phyloP scores from a whole-genome alignment of 2,888 invertebrate species.

The Yponomeuta plumbellus region DNA sequence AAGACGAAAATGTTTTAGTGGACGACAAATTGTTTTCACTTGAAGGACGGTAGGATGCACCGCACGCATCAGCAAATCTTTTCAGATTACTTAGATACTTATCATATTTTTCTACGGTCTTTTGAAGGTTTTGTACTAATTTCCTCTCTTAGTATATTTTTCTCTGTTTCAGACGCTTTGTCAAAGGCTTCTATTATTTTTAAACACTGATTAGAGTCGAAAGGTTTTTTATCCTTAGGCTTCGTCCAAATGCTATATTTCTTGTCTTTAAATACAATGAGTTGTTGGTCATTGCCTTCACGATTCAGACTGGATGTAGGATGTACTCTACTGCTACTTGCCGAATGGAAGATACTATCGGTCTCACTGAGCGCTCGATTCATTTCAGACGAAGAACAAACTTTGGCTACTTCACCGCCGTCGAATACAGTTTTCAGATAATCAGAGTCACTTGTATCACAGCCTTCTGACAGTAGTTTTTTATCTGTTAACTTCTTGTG shows the following conservation, averaged over 20 bases:
- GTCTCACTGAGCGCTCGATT: neutral
- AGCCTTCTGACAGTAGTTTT: neutral
- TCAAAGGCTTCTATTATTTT: neutral
- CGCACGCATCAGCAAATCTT: neutral
- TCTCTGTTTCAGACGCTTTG: neutral
- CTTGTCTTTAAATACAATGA: neutral
- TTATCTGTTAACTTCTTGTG: neutral
- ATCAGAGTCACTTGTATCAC: neutral
- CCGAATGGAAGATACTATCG: neutral
- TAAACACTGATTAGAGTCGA: neutral
- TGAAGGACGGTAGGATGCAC: neutral
- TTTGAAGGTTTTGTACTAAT: neutral
- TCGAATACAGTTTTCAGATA: neutral
- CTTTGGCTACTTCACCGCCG: neutral
- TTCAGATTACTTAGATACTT: neutral
- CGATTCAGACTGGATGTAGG: neutral
- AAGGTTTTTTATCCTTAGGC: neutral
- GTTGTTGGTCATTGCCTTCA: neutral
- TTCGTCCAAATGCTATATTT: neutral
- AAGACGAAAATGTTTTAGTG: neutral
- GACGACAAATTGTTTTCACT: neutral
- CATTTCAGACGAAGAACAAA: neutral
- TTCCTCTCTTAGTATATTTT: neutral
- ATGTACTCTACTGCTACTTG: neutral
- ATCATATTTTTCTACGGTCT: neutral